Conservation (phyloP, 2,888 invertebrate genomes). For the Acronicta leporina region DNA sequence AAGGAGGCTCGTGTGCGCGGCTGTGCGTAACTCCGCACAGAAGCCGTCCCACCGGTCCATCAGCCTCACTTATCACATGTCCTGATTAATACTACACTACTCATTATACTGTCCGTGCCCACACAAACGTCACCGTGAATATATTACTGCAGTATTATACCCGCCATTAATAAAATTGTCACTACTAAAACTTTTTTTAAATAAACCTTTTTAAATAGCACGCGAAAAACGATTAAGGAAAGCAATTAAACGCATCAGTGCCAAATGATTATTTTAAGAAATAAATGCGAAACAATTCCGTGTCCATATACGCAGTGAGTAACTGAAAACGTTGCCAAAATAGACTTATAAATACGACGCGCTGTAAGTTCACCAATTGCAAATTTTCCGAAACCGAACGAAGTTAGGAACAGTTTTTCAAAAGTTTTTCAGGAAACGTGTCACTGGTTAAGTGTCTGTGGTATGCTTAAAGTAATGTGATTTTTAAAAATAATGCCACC, state of each 20-base stretch:
- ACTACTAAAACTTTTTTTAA: not conserved
- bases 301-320: constrained; percentile 16
- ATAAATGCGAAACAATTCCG: constrained; percentile 17
- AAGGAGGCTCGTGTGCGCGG: constrained; percentile 34
- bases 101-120: constrained; percentile 52
- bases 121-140: constrained; percentile 1
- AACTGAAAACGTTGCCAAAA: constrained; percentile 43
- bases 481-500: not conserved
- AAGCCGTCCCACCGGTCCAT: constrained; percentile 69
- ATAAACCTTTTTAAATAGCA: not conserved
- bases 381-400: constrained; percentile 16
- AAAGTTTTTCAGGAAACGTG: constrained; percentile 14
- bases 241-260: constrained; percentile 34
- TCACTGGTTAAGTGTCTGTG: not conserved
- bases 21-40: constrained; percentile 63
- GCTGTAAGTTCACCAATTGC: constrained; percentile 37
- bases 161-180: not conserved
- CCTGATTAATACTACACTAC: constrained; percentile 64
- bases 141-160: not conserved
- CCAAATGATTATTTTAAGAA: constrained; percentile 30
- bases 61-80: constrained; percentile 62
- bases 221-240: constrained; percentile 18
- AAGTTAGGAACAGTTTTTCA: constrained; percentile 22
- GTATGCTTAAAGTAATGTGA: not conserved
- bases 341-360: constrained; percentile 38